These are phyloP conservation scores for Parnassius orleans DNA, from an alignment of 2,888 invertebrate genomes.

Conservation along the genomic window DNA sequence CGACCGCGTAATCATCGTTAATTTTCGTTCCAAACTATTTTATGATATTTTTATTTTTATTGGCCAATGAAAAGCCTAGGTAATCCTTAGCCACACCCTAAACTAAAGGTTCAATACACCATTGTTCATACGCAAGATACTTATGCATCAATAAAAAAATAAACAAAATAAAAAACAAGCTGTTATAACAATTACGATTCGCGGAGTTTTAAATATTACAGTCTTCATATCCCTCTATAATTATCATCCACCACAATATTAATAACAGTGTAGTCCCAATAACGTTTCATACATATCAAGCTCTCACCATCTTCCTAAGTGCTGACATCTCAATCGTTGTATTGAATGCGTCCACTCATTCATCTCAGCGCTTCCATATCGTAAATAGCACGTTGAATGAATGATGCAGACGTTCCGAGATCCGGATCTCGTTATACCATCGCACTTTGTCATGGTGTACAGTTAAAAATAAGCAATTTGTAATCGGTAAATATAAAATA, in stretches of 20 bases:
- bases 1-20: too few relatives aligned
- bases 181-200: too few relatives aligned
- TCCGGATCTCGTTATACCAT: constrained; percentile 27
- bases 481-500: too few relatives aligned
- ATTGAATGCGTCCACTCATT: constrained; percentile 45
- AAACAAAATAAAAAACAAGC: too few relatives aligned
- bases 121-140: too few relatives aligned
- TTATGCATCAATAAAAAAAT: too few relatives aligned
- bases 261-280: constrained; percentile 26
- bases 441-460: constrained; percentile 29
- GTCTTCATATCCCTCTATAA: constrained; percentile 20
- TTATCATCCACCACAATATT: constrained; percentile 25
- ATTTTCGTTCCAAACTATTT: too few relatives aligned
- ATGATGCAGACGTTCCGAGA: constrained; percentile 31
- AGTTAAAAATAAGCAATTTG: constrained; percentile 30
- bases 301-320: constrained; percentile 37
- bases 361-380: constrained; percentile 42
- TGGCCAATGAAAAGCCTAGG: too few relatives aligned
- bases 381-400: constrained; percentile 38
- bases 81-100: too few relatives aligned
- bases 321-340: constrained; percentile 60
- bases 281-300: constrained; percentile 17
- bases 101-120: too few relatives aligned
- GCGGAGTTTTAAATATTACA: constrained; percentile 10
- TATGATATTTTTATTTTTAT: too few relatives aligned